Conservation (phyloP, 2,888 invertebrate genomes). For the Eilema sororculum region DNA sequence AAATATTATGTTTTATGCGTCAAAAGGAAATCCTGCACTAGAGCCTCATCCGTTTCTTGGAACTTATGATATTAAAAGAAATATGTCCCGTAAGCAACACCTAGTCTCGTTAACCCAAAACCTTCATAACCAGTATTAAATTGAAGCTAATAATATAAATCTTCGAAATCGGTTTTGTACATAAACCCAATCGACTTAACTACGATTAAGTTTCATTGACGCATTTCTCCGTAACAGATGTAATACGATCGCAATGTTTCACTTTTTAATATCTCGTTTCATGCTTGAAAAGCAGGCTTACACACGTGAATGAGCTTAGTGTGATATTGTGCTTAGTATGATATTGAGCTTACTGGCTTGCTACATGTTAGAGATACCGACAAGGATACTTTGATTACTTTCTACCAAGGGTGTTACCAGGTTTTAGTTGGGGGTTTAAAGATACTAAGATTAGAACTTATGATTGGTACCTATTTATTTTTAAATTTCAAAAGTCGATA, state of each 20-base stretch:
- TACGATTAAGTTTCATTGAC: not conserved
- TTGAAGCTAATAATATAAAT: not conserved
- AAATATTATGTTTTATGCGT: too few species aligned
- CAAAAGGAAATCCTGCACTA: too few species aligned
- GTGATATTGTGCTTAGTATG: slow-evolving; percentile 12
- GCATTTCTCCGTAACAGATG: slow-evolving; percentile 3
- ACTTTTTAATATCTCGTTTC: slow-evolving; percentile 14
- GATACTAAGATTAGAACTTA: too few species aligned
- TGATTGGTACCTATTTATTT: too few species aligned
- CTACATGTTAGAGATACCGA: not conserved
- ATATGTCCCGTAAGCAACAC: too few species aligned
- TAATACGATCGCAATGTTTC: not conserved
- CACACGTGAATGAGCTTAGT: slow-evolving; percentile 30
- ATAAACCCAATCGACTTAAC: not conserved
- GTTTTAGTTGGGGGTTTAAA: too few species aligned
- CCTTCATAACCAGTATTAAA: not conserved
- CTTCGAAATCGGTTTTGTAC: not conserved
- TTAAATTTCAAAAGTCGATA: too few species aligned
- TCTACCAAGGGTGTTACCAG: not conserved
- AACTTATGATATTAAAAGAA: too few species aligned
- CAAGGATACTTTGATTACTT: not conserved
- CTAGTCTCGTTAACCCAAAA: too few species aligned
- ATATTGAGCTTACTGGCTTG: slow-evolving; percentile 4
- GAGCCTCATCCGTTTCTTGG: too few species aligned
- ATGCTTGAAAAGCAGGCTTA: slow-evolving; percentile 29